These are phyloP conservation scores for Hemibagrus wyckioides DNA, from an alignment of 2,113 vertebrate species.

Conservation along the genomic window DNA sequence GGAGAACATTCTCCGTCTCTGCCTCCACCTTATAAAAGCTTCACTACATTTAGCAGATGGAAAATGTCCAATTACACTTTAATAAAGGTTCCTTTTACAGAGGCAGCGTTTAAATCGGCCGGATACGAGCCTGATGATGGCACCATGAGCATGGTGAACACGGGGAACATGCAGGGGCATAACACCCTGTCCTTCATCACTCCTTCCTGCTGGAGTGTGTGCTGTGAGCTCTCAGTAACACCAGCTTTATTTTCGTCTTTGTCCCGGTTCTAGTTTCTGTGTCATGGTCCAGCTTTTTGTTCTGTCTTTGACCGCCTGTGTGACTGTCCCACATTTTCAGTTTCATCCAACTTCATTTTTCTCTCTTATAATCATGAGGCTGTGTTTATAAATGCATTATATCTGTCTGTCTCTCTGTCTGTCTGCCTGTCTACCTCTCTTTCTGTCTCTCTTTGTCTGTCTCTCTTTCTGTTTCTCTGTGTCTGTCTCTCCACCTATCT, in stretches of 20 bases:
- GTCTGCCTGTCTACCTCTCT: background rate
- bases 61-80: constrained; percentile 20
- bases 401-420: background rate
- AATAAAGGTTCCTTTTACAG: constrained; percentile 14
- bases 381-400: background rate
- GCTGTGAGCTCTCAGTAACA: background rate
- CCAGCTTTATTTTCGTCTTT: background rate
- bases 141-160: background rate
- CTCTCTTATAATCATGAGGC: background rate
- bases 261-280: background rate
- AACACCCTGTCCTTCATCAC: background rate
- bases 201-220: background rate
- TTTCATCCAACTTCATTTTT: background rate
- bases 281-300: background rate
- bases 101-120: constrained; percentile 9
- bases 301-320: background rate
- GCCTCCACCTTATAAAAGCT: constrained; percentile 39
- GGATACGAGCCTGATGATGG: background rate
- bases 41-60: constrained; percentile 44
- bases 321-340: background rate
- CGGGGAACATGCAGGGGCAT: background rate
- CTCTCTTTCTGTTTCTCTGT: background rate
- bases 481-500: background rate
- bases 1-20: background rate
- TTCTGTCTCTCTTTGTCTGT: background rate